A percentile compares a stretch with the other conserved stretches of the same genome.
phyloP scores from a whole-genome alignment of 2,888 invertebrate species.

The Pristionchus exspectatus region DNA sequence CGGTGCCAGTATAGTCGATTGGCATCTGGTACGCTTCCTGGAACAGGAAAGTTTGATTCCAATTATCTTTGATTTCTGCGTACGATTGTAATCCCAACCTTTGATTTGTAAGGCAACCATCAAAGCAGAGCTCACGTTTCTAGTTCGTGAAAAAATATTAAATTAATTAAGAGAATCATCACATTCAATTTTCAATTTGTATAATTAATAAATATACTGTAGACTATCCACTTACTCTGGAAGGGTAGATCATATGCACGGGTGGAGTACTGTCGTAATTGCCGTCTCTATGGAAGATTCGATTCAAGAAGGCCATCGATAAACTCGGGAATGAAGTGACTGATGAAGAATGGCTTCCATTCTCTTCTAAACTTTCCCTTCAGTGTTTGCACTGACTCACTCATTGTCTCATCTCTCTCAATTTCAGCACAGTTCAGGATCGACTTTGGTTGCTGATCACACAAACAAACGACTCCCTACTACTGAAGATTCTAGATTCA shows the following conservation, averaged over 20 bases:
- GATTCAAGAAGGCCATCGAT: conserved; percentile 15
- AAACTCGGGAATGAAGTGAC: neutral
- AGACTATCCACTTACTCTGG: neutral
- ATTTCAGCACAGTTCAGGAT: conserved; percentile 37
- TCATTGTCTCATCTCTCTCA: conserved; percentile 29
- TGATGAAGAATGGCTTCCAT: conserved; percentile 18
- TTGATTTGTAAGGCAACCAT: no score
- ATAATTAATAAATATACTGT: neutral
- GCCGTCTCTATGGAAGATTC: neutral
- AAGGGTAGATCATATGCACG: conserved; percentile 12
- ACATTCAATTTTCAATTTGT: neutral
- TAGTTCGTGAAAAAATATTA: no score
- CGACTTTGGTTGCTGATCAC: conserved; percentile 10
- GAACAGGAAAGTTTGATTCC: neutral
- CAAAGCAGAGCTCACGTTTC: no score
- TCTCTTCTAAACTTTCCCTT: neutral
- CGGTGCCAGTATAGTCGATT: conserved; percentile 16
- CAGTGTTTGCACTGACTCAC: conserved; percentile 20
- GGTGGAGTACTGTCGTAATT: conserved; percentile 20
- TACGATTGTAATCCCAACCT: no score
- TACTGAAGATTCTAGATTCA: neutral
- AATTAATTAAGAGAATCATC: no score
- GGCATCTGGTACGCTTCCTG: conserved; percentile 43
- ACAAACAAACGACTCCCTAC: conserved; percentile 8
- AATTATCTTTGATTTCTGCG: no score